A percentile compares a stretch with the other conserved stretches of the same genome.
Evolutionary conservation across 2,113 vertebrate species (phyloP).

Genomic region (Tyrannus savana): DNA sequence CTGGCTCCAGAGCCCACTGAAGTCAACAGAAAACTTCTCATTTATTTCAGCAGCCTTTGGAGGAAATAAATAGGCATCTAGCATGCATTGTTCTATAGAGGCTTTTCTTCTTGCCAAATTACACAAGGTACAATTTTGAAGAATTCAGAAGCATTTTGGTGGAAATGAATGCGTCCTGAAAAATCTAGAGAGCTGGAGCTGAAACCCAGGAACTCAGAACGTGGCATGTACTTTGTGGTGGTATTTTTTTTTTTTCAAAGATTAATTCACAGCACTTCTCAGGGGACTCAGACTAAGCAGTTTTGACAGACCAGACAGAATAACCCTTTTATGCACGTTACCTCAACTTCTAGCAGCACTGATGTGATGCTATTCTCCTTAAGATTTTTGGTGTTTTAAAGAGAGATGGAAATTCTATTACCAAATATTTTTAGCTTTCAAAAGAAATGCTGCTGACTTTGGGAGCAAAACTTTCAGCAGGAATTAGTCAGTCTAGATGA

Average conservation of each 20-base stretch:
- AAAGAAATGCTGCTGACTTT: background rate
- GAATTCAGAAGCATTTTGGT: background rate
- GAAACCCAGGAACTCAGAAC: background rate
- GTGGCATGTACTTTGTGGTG: fast-evolving
- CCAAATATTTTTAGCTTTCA: background rate
- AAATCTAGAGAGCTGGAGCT: background rate
- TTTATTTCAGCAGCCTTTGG: background rate
- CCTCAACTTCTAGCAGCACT: background rate
- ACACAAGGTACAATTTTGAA: background rate
- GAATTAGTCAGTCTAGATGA: background rate
- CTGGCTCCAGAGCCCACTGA: background rate
- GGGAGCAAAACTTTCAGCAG: background rate
- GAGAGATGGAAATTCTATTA: background rate
- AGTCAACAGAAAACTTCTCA: background rate
- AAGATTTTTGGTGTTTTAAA: background rate
- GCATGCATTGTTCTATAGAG: background rate
- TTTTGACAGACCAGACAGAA: background rate
- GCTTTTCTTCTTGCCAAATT: background rate
- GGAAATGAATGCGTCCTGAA: background rate
- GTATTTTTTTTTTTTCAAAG: background rate
- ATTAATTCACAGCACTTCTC: background rate
- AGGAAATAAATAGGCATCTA: background rate
- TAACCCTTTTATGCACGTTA: background rate
- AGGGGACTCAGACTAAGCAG: background rate
- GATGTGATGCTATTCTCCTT: background rate